Base-by-base conservation (phyloP, 2,113 vertebrate species). In the Cololabis saira region DNA sequence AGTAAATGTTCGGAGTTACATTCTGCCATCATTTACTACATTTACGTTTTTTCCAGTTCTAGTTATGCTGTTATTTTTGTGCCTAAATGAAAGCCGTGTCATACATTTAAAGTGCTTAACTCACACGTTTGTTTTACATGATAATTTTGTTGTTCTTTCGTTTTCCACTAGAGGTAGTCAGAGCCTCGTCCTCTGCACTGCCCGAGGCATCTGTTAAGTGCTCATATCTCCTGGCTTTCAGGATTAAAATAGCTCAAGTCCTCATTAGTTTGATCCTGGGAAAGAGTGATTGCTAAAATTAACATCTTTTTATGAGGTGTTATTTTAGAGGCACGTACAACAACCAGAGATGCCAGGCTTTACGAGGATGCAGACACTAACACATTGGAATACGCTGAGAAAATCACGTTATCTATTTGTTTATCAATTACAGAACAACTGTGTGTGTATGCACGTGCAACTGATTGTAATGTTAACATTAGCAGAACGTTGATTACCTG, bases 211-310 rank as follows among this genome's bases (percentile, higher is more conserved):
- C 2, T 74, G 60, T 60, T 59, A 7, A 4, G 22, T 2, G 45
- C 47, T 58, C 50, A 33, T 27, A 67, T 64, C 58, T 41, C 58
- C 56, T 62, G 3, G 49, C 51, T 64, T 51, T 63, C 41, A 22
- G 55, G 50, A 61, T 75, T 74, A 80, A 88, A 87, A 86, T 84
- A 82, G 81, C 58, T 71, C 14, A 13, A 24, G 43, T 18, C 21
- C 50, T 81, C 27, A 5, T 10, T 49, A 47, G 48, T 52, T 56
- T 48, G 48, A 59, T 62, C 48, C 56, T 65, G 71, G 78, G 70
- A 64, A 80, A 69, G 57, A 2, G 54, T 59, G 10, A 14, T 40
- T 43, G 40, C 58, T 74, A 13, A 48, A 76, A 76, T 68, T 70
- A 72, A 19, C 43, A 71, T n/a, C 52, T 52, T 42, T 45, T 67